These are phyloP conservation scores for Coptodon bakossiorum DNA, from an alignment of 2,113 vertebrate genomes.

Conservation along the genomic window DNA sequence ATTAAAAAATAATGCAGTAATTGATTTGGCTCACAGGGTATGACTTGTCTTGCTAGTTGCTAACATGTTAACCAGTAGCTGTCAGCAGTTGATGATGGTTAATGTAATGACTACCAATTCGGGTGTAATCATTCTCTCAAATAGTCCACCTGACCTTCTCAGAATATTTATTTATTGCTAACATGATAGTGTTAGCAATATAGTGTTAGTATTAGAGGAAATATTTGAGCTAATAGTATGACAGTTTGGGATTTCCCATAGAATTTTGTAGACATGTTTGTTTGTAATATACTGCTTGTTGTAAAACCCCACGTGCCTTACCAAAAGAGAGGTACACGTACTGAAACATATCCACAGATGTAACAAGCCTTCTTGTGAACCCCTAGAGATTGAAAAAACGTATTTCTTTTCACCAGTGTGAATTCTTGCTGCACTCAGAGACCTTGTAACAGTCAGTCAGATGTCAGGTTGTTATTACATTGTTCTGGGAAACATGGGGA, in stretches of 20 bases:
- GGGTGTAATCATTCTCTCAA: not conserved
- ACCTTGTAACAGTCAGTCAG: constrained; percentile 10
- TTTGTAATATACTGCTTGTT: not conserved
- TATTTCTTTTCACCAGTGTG: not conserved
- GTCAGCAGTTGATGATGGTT: not conserved
- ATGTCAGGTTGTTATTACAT: not conserved
- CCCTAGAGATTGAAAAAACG: not conserved
- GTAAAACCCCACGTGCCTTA: not conserved
- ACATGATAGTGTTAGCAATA: not conserved
- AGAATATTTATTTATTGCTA: not conserved
- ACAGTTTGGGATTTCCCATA: not conserved
- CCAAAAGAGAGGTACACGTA: not conserved
- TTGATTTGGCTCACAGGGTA: not conserved
- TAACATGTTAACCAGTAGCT: not conserved
- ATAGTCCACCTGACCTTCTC: not conserved
- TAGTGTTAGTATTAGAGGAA: not conserved
- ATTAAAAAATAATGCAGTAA: not conserved
- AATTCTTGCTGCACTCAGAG: not conserved
- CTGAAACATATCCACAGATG: not conserved
- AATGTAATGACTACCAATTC: not conserved
- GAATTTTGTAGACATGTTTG: not conserved
- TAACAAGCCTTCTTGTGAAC: not conserved
- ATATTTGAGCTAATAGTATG: not conserved
- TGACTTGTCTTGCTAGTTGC: not conserved
- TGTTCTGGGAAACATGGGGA: constrained; percentile 37